Conservation (phyloP, 2,797 vertebrate genomes). For the Spinus olivaceus region DNA sequence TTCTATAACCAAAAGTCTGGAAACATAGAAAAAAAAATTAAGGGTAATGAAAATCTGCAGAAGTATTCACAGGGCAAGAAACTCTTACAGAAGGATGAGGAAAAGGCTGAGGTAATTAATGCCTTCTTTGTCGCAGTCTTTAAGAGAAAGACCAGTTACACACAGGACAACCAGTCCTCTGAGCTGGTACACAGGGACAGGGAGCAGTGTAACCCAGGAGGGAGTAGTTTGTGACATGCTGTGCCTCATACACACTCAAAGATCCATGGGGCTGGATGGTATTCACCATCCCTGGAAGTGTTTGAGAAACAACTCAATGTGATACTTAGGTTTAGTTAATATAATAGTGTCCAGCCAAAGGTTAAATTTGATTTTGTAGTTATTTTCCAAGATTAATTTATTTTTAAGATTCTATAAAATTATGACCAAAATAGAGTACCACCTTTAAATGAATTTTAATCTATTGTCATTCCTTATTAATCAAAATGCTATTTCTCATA, state of each 20-base stretch:
- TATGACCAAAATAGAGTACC: fast-evolving
- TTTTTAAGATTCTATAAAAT: neutral
- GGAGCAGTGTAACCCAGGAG: neutral
- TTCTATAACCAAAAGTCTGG: neutral
- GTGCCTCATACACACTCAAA: no score
- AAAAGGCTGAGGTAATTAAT: neutral
- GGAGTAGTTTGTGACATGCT: neutral
- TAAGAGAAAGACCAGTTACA: neutral
- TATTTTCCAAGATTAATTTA: neutral
- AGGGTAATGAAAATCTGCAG: neutral
- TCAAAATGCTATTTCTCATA: neutral
- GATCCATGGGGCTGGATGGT: neutral
- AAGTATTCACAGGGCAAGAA: neutral
- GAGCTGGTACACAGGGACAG: neutral
- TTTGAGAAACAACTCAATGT: neutral
- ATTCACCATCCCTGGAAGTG: neutral
- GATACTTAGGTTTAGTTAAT: neutral
- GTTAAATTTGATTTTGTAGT: neutral
- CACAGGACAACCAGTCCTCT: neutral
- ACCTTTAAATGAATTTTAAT: neutral
- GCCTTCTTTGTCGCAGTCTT: neutral
- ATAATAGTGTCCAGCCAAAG: neutral
- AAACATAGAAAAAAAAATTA: neutral
- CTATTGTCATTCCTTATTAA: neutral
- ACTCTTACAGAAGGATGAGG: neutral